A percentile compares a stretch with the other conserved stretches of the same genome.
phyloP scores from a whole-genome alignment of 64 coral and sea anemone genomes.

The Stichodactyla helianthus region DNA sequence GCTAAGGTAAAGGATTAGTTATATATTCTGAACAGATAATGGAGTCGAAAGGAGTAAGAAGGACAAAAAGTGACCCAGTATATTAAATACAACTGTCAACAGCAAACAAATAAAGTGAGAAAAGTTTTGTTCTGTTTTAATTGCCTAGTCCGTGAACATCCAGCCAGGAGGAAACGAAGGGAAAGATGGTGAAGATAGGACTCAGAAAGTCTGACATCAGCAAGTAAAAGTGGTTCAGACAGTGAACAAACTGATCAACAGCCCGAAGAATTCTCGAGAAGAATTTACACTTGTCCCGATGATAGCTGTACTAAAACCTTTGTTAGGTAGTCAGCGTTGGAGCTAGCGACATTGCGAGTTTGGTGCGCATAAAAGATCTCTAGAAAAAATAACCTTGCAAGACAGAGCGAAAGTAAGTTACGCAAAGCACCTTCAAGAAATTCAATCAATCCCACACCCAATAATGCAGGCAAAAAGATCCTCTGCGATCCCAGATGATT shows the following conservation, averaged over 20 bases:
- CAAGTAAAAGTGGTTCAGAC: not conserved
- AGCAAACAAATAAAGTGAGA: no score
- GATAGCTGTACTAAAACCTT: conserved; percentile 46
- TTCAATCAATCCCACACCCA: conserved; percentile 8
- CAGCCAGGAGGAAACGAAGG: no score
- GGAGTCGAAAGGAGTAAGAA: no score
- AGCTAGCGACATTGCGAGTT: conserved; percentile 27
- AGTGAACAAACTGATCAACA: not conserved
- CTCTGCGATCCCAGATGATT: not conserved
- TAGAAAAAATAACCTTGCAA: conserved; percentile 46
- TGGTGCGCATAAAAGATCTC: conserved; percentile 31
- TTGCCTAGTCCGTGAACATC: no score
- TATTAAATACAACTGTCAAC: no score
- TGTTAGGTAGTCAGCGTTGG: conserved; percentile 30
- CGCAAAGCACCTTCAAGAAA: conserved; percentile 41
- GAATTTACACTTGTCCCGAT: conserved; percentile 49
- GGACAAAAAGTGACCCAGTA: no score
- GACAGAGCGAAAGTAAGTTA: conserved; percentile 51
- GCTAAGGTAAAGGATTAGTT: no score
- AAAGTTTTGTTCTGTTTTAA: no score
- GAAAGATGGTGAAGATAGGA: not conserved
- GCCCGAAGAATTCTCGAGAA: not conserved
- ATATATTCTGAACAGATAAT: no score
- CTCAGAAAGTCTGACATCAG: no score
- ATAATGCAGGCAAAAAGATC: not conserved